These are phyloP conservation scores for Phylloscopus collybita DNA, from an alignment of 2,797 vertebrate species.

Conservation along the genomic window DNA sequence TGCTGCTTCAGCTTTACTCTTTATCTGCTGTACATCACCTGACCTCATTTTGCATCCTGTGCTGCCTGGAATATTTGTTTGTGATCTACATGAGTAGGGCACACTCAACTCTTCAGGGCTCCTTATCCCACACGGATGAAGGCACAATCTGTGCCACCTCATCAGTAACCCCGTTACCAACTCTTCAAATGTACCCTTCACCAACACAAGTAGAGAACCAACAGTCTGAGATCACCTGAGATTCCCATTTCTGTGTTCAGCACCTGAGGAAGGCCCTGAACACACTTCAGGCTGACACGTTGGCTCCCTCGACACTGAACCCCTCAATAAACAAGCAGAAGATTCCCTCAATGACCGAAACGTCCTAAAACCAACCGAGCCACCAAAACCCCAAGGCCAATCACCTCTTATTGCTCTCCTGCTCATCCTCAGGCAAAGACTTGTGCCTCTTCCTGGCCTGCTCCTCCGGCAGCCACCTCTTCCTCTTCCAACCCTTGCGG, in stretches of 20 bases:
- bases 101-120: background rate
- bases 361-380: fast-evolving
- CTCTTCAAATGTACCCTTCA: background rate
- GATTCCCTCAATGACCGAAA: background rate
- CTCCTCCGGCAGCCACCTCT: slow-evolving; percentile 75
- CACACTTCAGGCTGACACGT: background rate
- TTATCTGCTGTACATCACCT: background rate
- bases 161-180: background rate
- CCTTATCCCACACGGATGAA: background rate
- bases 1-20: background rate
- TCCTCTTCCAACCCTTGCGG: slow-evolving; percentile 84
- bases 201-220: background rate
- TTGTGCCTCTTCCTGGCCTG: slow-evolving; percentile 83
- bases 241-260: background rate
- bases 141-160: background rate
- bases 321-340: background rate
- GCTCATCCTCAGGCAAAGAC: slow-evolving; percentile 68
- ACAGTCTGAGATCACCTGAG: background rate
- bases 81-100: fast-evolving
- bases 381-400: background rate
- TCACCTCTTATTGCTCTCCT: slow-evolving; percentile 77
- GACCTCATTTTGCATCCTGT: background rate
- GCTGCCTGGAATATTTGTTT: background rate
- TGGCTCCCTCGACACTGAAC: background rate
- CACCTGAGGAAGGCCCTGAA: background rate